Evolutionary conservation across 1,140 invertebrate genomes (phyloP), one percentile per base, ranked within the genome.

Genomic region (Rhopalosiphum maidis): DNA sequence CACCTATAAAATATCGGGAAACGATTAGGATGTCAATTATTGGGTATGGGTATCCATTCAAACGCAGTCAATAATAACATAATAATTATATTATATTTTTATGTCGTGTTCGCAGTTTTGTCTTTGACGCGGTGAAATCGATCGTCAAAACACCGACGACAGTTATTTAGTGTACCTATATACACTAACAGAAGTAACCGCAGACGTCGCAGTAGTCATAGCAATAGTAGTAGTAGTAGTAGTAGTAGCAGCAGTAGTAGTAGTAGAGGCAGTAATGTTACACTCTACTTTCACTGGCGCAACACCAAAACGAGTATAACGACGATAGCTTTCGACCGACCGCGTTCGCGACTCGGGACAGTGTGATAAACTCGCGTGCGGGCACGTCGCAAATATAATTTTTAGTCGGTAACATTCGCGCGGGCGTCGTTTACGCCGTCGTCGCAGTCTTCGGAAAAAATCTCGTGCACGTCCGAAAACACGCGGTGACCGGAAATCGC

Each of bases 221-320:
- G 55, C 23, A 55, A 23, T 60, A 60, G 25, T 60, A 60, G 23
- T 54, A 54, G 54, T 55, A 55, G 51, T 54, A 54, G 51, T 23
- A 55, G 55, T 25, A 55, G 55, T 30, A 60, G 55, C 25, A 60
- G 55, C 15, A 68, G 60, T 30, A 68, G 60, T 68, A 51, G 48
- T n/a, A 51, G 48, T 2, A 51, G 48, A 51, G 21, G 15, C 48
- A 51, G 48, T 51, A 68, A 30, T 77, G 60, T 77, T 77, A 77
- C 60, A 77, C 60, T 77, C 60, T 77, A 77, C 83, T 85, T 85
- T 85, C 83, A 85, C 83, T 85, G 83, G 22, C 37, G 41, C 22
- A 85, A 85, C 83, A 41, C 83, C 83, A 41, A 85, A 85, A 85
- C 83, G 37, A 37, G 83, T 85, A 85, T 85, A 11, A 25, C 2